Conservation (phyloP, 53 echinoderm and acorn worm species). For the Echinarachnius parma region DNA sequence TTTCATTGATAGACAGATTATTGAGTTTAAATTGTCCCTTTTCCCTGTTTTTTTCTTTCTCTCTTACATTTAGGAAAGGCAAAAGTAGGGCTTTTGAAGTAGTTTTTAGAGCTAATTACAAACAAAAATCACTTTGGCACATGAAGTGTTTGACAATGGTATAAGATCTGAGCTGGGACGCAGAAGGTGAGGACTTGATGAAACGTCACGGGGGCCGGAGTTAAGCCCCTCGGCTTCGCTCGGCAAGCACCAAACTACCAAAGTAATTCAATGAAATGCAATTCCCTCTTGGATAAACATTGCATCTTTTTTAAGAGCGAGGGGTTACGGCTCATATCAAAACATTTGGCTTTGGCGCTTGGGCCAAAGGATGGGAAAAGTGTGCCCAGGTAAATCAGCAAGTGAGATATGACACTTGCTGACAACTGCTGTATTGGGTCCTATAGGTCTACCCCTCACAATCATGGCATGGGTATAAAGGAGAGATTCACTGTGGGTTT, state of each 20-base stretch:
- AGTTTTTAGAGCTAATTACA: constrained; percentile 43
- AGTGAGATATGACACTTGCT: constrained; percentile 38
- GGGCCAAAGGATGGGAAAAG: not conserved
- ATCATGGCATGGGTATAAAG: no score
- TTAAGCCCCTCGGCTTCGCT: constrained; percentile 20
- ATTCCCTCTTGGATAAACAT: constrained; percentile 52
- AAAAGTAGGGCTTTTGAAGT: not conserved
- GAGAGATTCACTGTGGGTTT: no score
- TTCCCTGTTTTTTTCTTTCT: constrained; percentile 8
- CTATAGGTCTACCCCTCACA: no score
- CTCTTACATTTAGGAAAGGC: constrained; percentile 21
- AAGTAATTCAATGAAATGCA: constrained; percentile 51
- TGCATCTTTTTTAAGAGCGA: constrained; percentile 17
- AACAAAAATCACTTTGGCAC: constrained; percentile 54
- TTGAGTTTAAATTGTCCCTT: constrained; percentile 35
- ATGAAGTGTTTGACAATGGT: constrained; percentile 41
- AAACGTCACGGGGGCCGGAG: constrained; percentile 9
- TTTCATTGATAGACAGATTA: constrained; percentile 28
- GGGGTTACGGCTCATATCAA: constrained; percentile 41
- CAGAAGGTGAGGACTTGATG: constrained; percentile 7
- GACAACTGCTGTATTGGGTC: not conserved
- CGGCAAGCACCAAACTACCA: not conserved
- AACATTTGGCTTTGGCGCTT: constrained; percentile 30
- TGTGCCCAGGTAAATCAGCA: constrained; percentile 23
- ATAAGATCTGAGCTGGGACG: constrained; percentile 20